Base-by-base conservation (phyloP, 53 echinoderm and acorn worm species). In the Temnopleurus reevesii region DNA sequence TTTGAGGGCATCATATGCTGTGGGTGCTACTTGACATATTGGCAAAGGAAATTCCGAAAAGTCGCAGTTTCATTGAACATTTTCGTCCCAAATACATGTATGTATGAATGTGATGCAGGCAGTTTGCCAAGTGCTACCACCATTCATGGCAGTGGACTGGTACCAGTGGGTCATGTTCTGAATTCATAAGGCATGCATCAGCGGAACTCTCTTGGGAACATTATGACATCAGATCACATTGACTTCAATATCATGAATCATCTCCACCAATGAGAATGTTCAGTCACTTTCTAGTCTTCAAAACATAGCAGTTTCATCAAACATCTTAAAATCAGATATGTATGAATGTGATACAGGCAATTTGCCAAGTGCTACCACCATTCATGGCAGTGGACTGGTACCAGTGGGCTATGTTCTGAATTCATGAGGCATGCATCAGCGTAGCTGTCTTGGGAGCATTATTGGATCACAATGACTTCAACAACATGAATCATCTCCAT, bases 401-500 rank as follows among this genome's bases (percentile, higher is more conserved):
- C 71, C 71, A 38, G 71, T 71, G 13, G 71, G 41, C 21, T n/a
- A 41, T 71, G 71, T 71, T 71, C 43, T 71, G 38, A 41, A 71
- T 71, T 71, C 71, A 71, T 71, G 71, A 41, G 36, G 71, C 41
- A 36, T 71, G 71, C 71, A 71, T 43, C 71, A 21, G 38, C 41
- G 71, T n/a, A n/a, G n/a, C n/a, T n/a, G n/a, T n/a, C n/a, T n/a
- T n/a, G n/a, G n/a, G 38, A 71, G 71, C 71, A 1, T 21, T 21
- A 71, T 71, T 4, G 71, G 71, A 71, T 71, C 71, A 71, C 21
- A 23, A 21, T 71, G 41, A 41, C 23, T 17, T 38, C n/a, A n/a
- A 41, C 71, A 38, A 71, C 71, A 71, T 71, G 71, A 71, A 71
- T 71, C 71, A 71, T 71, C 71, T n/a, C n/a, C n/a, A n/a, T n/a